These are phyloP conservation scores for Dasysyrphus albostriatus DNA, from an alignment of 2,888 invertebrate genomes.

Conservation along the genomic window DNA sequence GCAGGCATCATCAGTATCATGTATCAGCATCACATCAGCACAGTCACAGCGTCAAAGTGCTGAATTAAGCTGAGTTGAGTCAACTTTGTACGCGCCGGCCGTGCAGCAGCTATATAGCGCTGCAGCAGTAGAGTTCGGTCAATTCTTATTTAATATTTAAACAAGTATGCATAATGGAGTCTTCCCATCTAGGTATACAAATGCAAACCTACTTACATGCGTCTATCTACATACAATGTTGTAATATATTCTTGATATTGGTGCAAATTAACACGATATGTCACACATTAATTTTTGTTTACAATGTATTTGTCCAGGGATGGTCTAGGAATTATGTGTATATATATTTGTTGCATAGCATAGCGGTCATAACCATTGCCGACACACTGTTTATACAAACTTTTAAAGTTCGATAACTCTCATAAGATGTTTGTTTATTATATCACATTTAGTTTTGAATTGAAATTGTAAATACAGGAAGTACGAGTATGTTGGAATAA, in stretches of 20 bases:
- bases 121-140: constrained; percentile 33
- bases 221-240: not conserved
- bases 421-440: not conserved
- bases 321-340: not conserved
- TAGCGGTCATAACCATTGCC: not conserved
- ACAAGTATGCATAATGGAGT: constrained; percentile 30
- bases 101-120: too few relatives aligned
- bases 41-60: constrained; percentile 13
- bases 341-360: not conserved
- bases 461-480: constrained; percentile 25
- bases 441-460: not conserved
- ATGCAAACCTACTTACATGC: not conserved
- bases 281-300: constrained; percentile 1
- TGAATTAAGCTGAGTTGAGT: constrained; percentile 53
- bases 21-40: constrained; percentile 19
- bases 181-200: constrained; percentile 11
- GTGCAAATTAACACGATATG: constrained; percentile 49
- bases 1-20: not conserved
- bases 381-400: not conserved
- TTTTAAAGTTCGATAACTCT: not conserved
- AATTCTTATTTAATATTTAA: constrained; percentile 59
- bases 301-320: not conserved
- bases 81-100: constrained; percentile 50
- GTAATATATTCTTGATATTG: constrained; percentile 36
- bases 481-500: not conserved